These are phyloP conservation scores for Piscicola geometra DNA, from an alignment of 2,888 invertebrate genomes.

Conservation along the genomic window DNA sequence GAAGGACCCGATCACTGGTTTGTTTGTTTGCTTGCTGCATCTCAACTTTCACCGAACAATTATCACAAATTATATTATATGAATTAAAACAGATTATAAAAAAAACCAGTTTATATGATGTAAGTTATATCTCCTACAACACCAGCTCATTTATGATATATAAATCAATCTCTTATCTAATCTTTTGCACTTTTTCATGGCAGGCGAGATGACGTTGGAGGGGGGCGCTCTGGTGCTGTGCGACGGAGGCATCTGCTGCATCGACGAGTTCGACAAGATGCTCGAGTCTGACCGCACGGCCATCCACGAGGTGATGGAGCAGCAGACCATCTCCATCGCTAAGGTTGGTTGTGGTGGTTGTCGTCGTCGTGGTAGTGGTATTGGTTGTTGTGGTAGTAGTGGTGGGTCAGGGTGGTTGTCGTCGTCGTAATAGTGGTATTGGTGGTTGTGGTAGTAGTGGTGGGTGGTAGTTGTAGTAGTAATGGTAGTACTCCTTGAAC, in stretches of 20 bases:
- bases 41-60: no score
- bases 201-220: slow-evolving; percentile 82
- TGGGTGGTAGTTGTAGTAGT: background rate
- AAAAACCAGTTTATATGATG: no score
- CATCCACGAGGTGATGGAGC: slow-evolving; percentile 66
- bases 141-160: no score
- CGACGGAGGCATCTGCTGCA: slow-evolving; percentile 94
- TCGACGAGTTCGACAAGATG: slow-evolving; percentile 99
- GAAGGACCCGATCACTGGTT: slow-evolving; percentile 93
- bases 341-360: slow-evolving; percentile 63
- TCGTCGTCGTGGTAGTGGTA: no score
- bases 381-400: slow-evolving; percentile 48
- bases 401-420: slow-evolving; percentile 56
- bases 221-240: slow-evolving; percentile 91
- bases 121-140: no score
- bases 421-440: no score
- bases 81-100: no score
- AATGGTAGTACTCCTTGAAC: background rate
- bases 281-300: slow-evolving; percentile 72
- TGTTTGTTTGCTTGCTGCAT: slow-evolving; percentile 96
- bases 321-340: slow-evolving; percentile 98
- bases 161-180: no score
- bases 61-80: no score
- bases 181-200: background rate
- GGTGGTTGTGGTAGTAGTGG: slow-evolving; percentile 59